Evolutionary conservation across 2,113 vertebrate genomes (phyloP), one percentile per base, ranked within the genome.

Genomic region (Leptocoma aspasia): DNA sequence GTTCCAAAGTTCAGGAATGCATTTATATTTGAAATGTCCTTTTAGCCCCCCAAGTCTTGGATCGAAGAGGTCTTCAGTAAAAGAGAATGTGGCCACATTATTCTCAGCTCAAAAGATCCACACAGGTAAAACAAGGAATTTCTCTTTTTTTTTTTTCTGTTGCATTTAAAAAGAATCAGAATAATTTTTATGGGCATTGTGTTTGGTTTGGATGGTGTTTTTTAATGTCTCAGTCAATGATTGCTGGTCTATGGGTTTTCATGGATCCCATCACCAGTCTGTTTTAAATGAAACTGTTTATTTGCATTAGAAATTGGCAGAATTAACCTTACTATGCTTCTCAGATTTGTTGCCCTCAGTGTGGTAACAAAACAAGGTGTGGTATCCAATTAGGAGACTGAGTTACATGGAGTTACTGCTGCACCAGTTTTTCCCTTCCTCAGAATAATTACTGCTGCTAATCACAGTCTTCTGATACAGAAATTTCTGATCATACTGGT

Each of bases 1-100:
- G 5, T 77, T 87, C 28, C n/a, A 11, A 80, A 61, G 73, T 61
- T 64, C 24, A 44, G 27, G 4, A 88, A 56, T 59, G 42, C 44
- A 92, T 73, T 69, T 53, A 45, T 8, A 7, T 80, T 82, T 93
- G n/a, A 83, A 94, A 95, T 97, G 65, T 98, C 75, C 93, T 94
- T 98, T 89, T 94, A 99, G 98, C 96, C 97, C 28, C 96, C 98
- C 52, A 99, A 97, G 96, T 98, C 98, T 82, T 99, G 99, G 99
- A 99, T 99, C 2, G 99, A 99, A 97, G 98, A 97, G n/a, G 98
- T 97, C 60, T 99, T 99, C 96, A 97, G 84, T 96, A 99, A 98
- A 97, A 98, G 99, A 97, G 99, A 99, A 92, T 99, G 99, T 97
- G 97, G 97, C 76, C 98, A 98, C 95, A 98, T 99, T 81, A 98